Conservation (phyloP, 1,140 invertebrate species). For the Drosophila leontia region DNA sequence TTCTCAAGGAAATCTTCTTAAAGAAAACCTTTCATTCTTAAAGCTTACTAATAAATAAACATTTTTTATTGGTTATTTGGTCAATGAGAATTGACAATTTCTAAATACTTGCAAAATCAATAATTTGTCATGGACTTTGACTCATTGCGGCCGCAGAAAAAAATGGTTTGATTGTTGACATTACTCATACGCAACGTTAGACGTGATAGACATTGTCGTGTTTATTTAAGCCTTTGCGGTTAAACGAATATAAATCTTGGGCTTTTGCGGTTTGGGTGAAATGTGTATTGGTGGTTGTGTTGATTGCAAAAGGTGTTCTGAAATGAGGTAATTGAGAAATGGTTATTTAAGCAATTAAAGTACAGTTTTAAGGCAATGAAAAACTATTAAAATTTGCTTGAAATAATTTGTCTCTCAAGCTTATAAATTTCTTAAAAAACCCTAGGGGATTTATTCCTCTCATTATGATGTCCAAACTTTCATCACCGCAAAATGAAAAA, state of each 20-base stretch:
- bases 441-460: not conserved
- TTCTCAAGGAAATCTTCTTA: not conserved
- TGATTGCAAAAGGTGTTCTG: conserved; percentile 20
- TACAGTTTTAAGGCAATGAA: not conserved
- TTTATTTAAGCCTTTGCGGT: conserved; percentile 60
- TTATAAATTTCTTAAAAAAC: too few species aligned
- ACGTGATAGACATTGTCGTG: conserved; percentile 8
- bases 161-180: conserved; percentile 35
- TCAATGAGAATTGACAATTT: conserved; percentile 8
- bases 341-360: not conserved
- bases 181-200: conserved; percentile 73
- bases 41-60: too few species aligned
- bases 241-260: conserved; percentile 45
- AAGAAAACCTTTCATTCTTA: not conserved
- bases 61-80: not conserved
- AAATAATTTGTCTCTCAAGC: too few species aligned
- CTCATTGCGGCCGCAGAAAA: conserved; percentile 31
- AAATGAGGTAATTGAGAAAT: conserved; percentile 50
- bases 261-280: conserved; percentile 51
- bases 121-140: conserved; percentile 43
- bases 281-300: conserved; percentile 15
- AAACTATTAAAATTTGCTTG: not conserved
- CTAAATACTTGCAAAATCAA: conserved; percentile 12
- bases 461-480: conserved; percentile 53
- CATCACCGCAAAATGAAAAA: conserved; percentile 60